A percentile compares a stretch with the other conserved stretches of the same genome.
Evolutionary conservation across 1,140 invertebrate genomes (phyloP).

Genomic region (Drosophila subpulchrella): DNA sequence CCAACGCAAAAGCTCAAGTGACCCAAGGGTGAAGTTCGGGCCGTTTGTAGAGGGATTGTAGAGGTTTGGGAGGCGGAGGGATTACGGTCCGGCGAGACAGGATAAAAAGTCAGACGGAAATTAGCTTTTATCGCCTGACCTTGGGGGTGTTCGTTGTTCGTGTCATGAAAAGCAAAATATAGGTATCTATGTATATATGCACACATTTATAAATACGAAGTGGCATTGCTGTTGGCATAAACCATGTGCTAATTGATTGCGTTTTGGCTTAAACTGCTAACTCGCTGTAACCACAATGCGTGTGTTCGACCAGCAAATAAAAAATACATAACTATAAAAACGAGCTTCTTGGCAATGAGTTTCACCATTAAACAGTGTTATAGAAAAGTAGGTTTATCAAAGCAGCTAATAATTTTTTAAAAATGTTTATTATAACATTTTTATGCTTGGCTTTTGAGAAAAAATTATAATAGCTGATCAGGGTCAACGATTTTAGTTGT

Average conservation of each 20-base stretch:
- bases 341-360: constrained; percentile 8
- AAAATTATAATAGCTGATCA: no score
- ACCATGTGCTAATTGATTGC: constrained; percentile 42
- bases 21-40: constrained; percentile 10
- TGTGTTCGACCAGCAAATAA: constrained; percentile 10
- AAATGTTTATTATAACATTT: neutral
- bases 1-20: neutral
- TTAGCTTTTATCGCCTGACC: constrained; percentile 36
- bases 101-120: constrained; percentile 47
- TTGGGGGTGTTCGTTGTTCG: constrained; percentile 27
- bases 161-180: constrained; percentile 10
- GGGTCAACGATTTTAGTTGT: no score
- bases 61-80: neutral
- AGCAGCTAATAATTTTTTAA: neutral
- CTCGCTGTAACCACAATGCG: constrained; percentile 28
- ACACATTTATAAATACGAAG: constrained; percentile 7
- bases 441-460: neutral
- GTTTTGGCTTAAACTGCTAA: constrained; percentile 35
- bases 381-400: neutral
- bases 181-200: constrained; percentile 5
- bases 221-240: constrained; percentile 24
- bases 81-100: constrained; percentile 38
- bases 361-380: constrained; percentile 1
- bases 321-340: constrained; percentile 1
- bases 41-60: neutral